Evolutionary conservation across 2,797 vertebrate genomes (phyloP), one percentile per base, ranked within the genome.

Genomic region (Esox masquinongy): DNA sequence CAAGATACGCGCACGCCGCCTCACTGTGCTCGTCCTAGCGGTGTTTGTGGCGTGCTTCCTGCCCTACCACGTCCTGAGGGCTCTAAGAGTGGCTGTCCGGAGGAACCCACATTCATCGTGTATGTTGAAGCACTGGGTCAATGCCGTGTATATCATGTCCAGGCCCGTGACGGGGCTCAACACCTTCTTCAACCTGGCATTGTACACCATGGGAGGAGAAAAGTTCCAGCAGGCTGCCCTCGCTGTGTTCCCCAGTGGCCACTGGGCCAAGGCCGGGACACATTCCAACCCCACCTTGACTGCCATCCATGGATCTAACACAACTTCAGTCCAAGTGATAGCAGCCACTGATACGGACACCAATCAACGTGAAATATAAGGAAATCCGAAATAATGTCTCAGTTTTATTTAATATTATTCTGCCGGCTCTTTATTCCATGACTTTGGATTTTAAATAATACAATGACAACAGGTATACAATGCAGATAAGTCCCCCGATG

Each of bases 101-200:
- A 66, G 0, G n/a, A 29, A 0, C 4, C 0, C 2, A 0, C 12
- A 59, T 1, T 2, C 11, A 0, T 0, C 74, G 0, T 89, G 88
- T 75, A 24, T 36, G 70, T 1, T 59, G 59, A n/a, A 68, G 7
- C 71, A 5, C 2, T 39, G 36, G 0, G 75, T 84, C 9, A 82
- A 91, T 0, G 78, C 86, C 0, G 89, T 79, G 0, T 94, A 93
- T 6, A 88, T 92, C 0, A 26, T 93, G 73, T 91, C 91, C 14
- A 83, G 92, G 73, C 92, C 93, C 6, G 36, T 93, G 47, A 91
- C 92, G 1, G 90, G 78, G 7, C 17, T 92, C 51, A 93, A 92
- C 83, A 89, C 88, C 0, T 84, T 92, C 24, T 92, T 89, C 6
- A 92, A 94, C 85, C 73, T 93, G 79, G 84, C 69, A 3, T 56